These are phyloP conservation scores for Apamea anceps DNA, from an alignment of 2,888 invertebrate genomes.

Conservation along the genomic window DNA sequence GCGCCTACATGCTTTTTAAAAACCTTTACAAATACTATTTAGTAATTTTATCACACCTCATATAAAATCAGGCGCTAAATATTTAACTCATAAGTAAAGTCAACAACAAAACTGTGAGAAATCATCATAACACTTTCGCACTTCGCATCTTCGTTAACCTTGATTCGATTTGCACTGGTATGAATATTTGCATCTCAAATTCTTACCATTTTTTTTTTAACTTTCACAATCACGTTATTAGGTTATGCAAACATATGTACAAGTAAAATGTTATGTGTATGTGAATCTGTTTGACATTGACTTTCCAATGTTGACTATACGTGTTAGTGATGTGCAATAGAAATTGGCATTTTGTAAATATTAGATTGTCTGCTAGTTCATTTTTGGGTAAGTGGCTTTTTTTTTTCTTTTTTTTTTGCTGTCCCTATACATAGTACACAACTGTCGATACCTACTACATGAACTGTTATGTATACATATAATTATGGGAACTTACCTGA, in stretches of 20 bases:
- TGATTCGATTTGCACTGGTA: slow-evolving; percentile 48
- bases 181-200: slow-evolving; percentile 25
- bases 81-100: slow-evolving; percentile 22
- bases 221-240: slow-evolving; percentile 63
- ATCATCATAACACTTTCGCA: slow-evolving; percentile 31
- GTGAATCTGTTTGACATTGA: slow-evolving; percentile 63
- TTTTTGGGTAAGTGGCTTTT: neutral
- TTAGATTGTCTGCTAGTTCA: neutral
- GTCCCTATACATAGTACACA: no score
- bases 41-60: slow-evolving; percentile 13
- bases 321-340: slow-evolving; percentile 31
- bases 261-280: slow-evolving; percentile 20
- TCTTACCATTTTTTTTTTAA: slow-evolving; percentile 38
- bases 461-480: no score
- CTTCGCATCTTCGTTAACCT: slow-evolving; percentile 37
- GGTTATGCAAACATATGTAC: slow-evolving; percentile 51
- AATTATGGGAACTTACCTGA: neutral
- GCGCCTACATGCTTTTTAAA: neutral
- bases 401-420: neutral
- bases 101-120: slow-evolving; percentile 37
- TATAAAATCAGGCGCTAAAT: slow-evolving; percentile 1
- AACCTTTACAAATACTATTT: slow-evolving; percentile 1
- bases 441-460: no score
- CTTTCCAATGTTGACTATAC: slow-evolving; percentile 57
- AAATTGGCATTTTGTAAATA: slow-evolving; percentile 39